phyloP scores from a whole-genome alignment of 2,113 vertebrate species.

The Cebus imitator region DNA sequence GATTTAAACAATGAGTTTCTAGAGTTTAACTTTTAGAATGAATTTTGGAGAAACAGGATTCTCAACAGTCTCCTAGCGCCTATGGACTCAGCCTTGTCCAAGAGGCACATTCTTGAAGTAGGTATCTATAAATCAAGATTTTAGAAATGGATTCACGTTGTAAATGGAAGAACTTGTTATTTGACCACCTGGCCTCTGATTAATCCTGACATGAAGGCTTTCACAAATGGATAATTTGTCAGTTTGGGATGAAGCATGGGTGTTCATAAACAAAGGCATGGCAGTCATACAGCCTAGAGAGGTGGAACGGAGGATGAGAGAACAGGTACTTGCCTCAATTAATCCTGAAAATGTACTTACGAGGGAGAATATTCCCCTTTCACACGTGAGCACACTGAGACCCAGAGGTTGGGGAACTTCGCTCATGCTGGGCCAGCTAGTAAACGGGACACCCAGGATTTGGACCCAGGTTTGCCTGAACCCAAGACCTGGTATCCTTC shows the following conservation, averaged over 20 bases:
- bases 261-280: background rate
- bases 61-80: background rate
- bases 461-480: background rate
- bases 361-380: background rate
- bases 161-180: slow-evolving; percentile 16
- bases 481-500: background rate
- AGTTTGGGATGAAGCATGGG: background rate
- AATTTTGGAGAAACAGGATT: slow-evolving; percentile 20
- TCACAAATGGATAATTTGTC: background rate
- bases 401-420: background rate
- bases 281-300: background rate
- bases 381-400: background rate
- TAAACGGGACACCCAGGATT: background rate
- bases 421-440: background rate
- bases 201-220: background rate
- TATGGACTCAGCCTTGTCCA: background rate
- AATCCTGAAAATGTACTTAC: background rate
- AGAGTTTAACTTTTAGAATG: background rate
- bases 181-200: background rate
- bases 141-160: slow-evolving; percentile 2
- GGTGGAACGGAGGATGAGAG: background rate
- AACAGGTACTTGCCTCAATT: background rate
- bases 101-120: background rate
- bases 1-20: background rate
- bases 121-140: background rate